Evolutionary conservation across 2,888 invertebrate genomes (phyloP).

Genomic region (Phortica magna): DNA sequence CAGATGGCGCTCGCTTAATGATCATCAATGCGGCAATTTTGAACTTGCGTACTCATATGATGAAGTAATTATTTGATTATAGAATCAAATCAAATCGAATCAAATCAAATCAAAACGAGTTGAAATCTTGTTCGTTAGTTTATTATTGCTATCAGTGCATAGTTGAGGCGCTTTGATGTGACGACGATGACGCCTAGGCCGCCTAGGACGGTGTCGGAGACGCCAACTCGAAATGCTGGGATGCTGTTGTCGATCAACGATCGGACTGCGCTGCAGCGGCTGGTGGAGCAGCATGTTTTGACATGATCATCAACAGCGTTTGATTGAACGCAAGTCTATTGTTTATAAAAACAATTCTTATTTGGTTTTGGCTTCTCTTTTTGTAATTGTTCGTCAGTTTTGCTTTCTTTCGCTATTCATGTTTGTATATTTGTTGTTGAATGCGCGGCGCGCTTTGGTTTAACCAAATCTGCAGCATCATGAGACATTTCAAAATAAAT

Average conservation of each 20-base stretch:
- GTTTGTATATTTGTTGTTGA: not conserved
- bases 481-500: slow-evolving; percentile 27
- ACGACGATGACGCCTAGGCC: not conserved
- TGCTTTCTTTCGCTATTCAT: not conserved
- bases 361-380: not conserved
- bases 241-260: not conserved
- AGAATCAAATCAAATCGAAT: slow-evolving; percentile 44
- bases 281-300: slow-evolving; percentile 11
- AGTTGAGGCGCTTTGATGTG: slow-evolving; percentile 53
- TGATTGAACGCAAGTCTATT: slow-evolving; percentile 12
- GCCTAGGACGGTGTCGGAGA: too few relatives aligned
- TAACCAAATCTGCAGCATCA: not conserved
- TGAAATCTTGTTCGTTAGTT: slow-evolving; percentile 52
- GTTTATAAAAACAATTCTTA: slow-evolving; percentile 13
- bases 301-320: slow-evolving; percentile 22
- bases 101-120: slow-evolving; percentile 48
- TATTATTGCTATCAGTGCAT: slow-evolving; percentile 55
- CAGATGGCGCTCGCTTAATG: slow-evolving; percentile 62
- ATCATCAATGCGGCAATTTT: slow-evolving; percentile 39
- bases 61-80: slow-evolving; percentile 12
- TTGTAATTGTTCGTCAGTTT: too few relatives aligned
- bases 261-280: not conserved
- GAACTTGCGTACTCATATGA: not conserved
- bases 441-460: slow-evolving; percentile 15
- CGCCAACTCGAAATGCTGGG: not conserved